Evolutionary conservation across 2,888 invertebrate genomes (phyloP), one percentile per base, ranked within the genome.

Genomic region (Caenorhabditis sp.): DNA sequence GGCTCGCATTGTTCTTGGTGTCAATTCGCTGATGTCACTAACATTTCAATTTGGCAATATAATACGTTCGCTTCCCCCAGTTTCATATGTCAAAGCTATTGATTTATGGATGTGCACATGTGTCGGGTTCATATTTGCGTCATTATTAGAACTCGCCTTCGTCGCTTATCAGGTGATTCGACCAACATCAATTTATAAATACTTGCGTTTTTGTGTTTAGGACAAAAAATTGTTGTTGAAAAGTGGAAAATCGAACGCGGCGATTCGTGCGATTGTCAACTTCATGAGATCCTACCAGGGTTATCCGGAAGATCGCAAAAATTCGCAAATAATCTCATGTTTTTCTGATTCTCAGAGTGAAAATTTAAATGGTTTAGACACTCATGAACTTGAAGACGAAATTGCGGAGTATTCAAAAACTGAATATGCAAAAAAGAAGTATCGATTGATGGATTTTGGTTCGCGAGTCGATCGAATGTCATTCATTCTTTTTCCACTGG

Each of bases 21-120:
- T 86, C 24, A 86, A 86, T 59, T 85, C 86, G 8, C 75, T 86
- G 37, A 86, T 86, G 84, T 83, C 84, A 1, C 66, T 85, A 6
- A 83, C 83, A 4, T 83, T 81, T 57, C 83, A 83, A 71, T 84
- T 85, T 63, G 85, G 85, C 43, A 84, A 83, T 68, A 81, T 85
- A 49, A 85, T 85, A 23, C 76, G 83, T 10, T 81, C 83, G 1
- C 76, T 85, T n/a, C 85, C 85, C 1, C 85, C 85, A 0, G 85
- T 85, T 0, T 83, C 83, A 14, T 85, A 85, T 66, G 79, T 85
- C 6, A 85, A 85, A 74, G 84, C 83, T 2, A 84, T 86, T 60
- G 85, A 84, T 66, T 66, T 81, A 49, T 85, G 83, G 78, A 85
- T 86, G 83, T 80, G 81, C 69, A 79, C 82, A 1, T 86, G 84